A percentile compares a stretch with the other conserved stretches of the same genome.
These are phyloP conservation scores for Drosophila eugracilis DNA, from an alignment of 1,140 invertebrate genomes.

Conservation along the genomic window DNA sequence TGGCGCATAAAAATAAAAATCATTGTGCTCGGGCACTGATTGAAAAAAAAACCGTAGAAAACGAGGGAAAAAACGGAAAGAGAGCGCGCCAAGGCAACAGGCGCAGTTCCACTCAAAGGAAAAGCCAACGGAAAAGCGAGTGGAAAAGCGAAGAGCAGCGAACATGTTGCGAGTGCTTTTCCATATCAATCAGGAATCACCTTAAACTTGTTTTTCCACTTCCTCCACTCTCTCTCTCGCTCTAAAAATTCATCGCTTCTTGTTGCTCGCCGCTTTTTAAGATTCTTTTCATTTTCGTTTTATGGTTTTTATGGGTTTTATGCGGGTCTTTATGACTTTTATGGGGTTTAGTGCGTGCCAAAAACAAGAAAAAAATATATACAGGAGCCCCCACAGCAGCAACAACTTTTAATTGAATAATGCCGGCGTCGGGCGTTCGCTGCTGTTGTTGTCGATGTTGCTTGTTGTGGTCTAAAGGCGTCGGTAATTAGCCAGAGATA, in stretches of 20 bases:
- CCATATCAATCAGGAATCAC: slow-evolving; percentile 70
- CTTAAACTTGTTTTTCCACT: slow-evolving; percentile 67
- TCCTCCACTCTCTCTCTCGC: slow-evolving; percentile 12
- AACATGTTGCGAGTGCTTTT: slow-evolving; percentile 68
- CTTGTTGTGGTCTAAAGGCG: slow-evolving; percentile 29
- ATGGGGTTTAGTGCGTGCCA: slow-evolving; percentile 84
- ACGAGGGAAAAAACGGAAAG: slow-evolving; percentile 1
- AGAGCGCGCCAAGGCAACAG: slow-evolving; percentile 47
- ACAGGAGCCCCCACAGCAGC: slow-evolving; percentile 31
- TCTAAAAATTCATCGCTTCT: slow-evolving; percentile 63
- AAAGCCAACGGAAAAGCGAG: slow-evolving; percentile 53
- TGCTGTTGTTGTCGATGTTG: slow-evolving; percentile 48
- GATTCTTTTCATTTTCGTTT: slow-evolving; percentile 84
- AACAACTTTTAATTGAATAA: slow-evolving; percentile 82
- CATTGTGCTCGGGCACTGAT: slow-evolving; percentile 84
- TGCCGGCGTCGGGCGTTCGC: slow-evolving; percentile 57
- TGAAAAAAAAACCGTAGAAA: slow-evolving; percentile 77
- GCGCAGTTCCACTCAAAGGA: slow-evolving; percentile 32
- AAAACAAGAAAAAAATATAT: slow-evolving; percentile 65
- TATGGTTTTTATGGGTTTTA: slow-evolving; percentile 75
- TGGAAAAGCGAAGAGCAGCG: slow-evolving; percentile 12
- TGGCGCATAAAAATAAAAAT: slow-evolving; percentile 85
- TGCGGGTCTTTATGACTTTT: slow-evolving; percentile 84
- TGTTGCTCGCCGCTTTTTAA: slow-evolving; percentile 66
- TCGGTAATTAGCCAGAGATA: slow-evolving; percentile 70